Evolutionary conservation across 2,888 invertebrate species (phyloP).

Genomic region (Hirtodrosophila alboralis): DNA sequence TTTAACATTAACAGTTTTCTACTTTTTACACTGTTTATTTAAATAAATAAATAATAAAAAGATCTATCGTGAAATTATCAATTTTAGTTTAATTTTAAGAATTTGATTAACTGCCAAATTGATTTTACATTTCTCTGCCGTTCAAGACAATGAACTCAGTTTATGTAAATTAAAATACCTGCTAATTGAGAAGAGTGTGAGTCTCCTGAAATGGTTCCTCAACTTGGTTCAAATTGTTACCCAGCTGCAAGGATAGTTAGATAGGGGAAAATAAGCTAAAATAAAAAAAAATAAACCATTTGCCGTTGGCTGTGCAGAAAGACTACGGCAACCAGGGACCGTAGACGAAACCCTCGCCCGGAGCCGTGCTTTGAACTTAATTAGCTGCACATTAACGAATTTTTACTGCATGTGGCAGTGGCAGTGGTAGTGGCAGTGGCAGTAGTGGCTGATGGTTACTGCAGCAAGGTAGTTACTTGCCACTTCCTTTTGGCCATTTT

Average conservation of each 20-base stretch:
- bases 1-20: no score
- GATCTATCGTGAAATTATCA: not conserved
- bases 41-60: no score
- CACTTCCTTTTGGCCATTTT: constrained; percentile 76
- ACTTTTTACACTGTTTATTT: no score
- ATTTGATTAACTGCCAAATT: not conserved
- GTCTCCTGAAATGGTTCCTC: constrained; percentile 7
- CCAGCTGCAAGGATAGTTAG: constrained; percentile 12
- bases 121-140: constrained; percentile 2
- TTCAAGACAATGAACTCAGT: constrained; percentile 4
- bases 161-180: constrained; percentile 13
- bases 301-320: constrained; percentile 16
- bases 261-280: not conserved
- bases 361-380: constrained; percentile 78
- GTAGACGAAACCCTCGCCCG: constrained; percentile 48
- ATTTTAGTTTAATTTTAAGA: not conserved
- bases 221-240: constrained; percentile 23
- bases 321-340: constrained; percentile 7
- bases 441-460: constrained; percentile 38
- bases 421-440: constrained; percentile 24
- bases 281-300: constrained; percentile 7
- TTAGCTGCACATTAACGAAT: constrained; percentile 76
- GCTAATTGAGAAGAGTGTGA: constrained; percentile 33
- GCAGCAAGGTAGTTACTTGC: constrained; percentile 69
- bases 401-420: constrained; percentile 66